Conservation (phyloP, 1,140 invertebrate species). For the Chionoecetes opilio region DNA sequence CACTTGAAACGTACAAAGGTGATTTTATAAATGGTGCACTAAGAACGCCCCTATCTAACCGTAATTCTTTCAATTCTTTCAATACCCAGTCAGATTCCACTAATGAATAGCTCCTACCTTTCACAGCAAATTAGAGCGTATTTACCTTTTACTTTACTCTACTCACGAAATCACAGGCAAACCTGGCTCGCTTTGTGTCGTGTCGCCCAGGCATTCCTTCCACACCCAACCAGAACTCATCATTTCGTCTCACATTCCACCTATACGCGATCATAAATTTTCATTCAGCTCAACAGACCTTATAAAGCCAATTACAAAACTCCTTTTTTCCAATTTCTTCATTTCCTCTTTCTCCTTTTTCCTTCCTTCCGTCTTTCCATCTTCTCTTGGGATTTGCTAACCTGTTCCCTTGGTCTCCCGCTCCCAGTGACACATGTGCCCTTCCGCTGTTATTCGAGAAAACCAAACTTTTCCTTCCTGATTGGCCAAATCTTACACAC, state of each 20-base stretch:
- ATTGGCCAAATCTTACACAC: slow-evolving; percentile 28
- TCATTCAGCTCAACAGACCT: background rate
- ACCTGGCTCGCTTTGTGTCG: background rate
- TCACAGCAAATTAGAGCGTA: background rate
- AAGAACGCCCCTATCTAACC: no score
- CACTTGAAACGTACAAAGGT: background rate
- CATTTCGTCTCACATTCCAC: slow-evolving; percentile 13
- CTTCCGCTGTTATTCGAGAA: slow-evolving; percentile 1
- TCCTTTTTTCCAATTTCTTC: background rate
- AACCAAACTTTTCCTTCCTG: slow-evolving; percentile 20
- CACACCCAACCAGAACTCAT: background rate
- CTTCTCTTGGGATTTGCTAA: background rate
- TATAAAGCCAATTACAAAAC: background rate
- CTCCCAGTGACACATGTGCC: background rate
- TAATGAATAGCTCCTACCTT: background rate
- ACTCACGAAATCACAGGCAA: background rate
- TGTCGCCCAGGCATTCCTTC: background rate
- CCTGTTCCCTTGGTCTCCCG: background rate
- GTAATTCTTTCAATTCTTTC: background rate
- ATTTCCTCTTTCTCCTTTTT: background rate
- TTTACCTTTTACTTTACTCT: background rate
- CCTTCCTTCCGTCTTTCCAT: background rate
- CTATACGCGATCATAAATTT: background rate
- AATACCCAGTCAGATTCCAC: background rate
- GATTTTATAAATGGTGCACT: background rate